These are phyloP conservation scores for Psix sp. DNA, from an alignment of 1,140 invertebrate species.

Conservation along the genomic window DNA sequence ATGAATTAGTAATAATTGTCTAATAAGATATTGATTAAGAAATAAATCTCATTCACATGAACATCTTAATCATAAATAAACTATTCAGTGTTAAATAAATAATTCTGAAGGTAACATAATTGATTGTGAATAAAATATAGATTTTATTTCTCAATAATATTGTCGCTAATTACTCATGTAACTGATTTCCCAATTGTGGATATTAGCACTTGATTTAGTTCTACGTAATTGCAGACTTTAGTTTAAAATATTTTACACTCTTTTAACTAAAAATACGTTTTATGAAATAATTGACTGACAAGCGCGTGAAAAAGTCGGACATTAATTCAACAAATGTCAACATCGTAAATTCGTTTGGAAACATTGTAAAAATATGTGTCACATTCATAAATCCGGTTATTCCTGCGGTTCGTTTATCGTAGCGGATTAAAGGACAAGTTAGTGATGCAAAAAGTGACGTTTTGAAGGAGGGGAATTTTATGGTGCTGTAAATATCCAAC, in stretches of 20 bases:
- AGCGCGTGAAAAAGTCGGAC: conserved; percentile 26
- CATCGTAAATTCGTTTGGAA: conserved; percentile 44
- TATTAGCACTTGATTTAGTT: conserved; percentile 3
- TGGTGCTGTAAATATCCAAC: conserved; percentile 49
- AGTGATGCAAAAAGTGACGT: conserved; percentile 50
- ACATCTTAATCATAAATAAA: no score
- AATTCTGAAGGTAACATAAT: no score
- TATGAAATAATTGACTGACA: conserved; percentile 16
- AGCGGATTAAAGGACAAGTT: conserved; percentile 56
- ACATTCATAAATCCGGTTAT: conserved; percentile 47
- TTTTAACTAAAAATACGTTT: conserved; percentile 22
- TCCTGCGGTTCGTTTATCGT: conserved; percentile 52
- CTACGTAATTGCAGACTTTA: background rate
- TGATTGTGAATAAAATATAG: no score
- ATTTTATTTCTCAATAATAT: no score
- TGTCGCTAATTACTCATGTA: background rate
- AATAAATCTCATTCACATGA: no score
- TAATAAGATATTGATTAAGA: no score
- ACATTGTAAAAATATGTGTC: conserved; percentile 53
- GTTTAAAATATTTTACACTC: conserved; percentile 1
- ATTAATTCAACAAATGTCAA: conserved; percentile 45
- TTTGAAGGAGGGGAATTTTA: conserved; percentile 50
- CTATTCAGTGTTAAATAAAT: no score
- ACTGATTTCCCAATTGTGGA: conserved; percentile 4
- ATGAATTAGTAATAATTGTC: no score